phyloP scores from a whole-genome alignment of 53 echinoderm and acorn worm genomes.

The Zoroaster sp. region DNA sequence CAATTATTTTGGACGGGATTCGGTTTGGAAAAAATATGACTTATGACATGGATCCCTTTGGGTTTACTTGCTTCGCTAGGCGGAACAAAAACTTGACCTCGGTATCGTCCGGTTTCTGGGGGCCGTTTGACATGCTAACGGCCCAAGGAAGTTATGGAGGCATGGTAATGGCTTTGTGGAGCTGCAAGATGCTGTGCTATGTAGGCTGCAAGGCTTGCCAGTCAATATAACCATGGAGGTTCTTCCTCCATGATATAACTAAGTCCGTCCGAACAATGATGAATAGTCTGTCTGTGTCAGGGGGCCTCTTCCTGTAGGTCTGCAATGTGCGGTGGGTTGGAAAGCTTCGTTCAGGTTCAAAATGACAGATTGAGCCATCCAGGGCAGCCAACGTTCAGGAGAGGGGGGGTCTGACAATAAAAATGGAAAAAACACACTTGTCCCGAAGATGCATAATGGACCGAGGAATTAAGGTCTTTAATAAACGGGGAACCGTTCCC shows the following conservation, averaged over 20 bases:
- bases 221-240: not conserved
- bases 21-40: not conserved
- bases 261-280: not conserved
- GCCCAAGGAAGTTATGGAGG: not conserved
- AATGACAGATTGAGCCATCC: not conserved
- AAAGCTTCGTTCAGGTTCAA: not conserved
- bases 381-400: not conserved
- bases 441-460: not conserved
- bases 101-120: not conserved
- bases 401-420: not conserved
- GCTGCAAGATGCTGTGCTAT: not conserved
- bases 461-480: not conserved
- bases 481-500: not conserved
- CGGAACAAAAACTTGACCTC: not conserved
- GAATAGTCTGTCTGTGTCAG: not conserved
- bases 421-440: not conserved
- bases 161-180: not conserved
- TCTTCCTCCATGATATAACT: not conserved
- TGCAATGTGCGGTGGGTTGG: conserved; percentile 26
- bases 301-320: not conserved
- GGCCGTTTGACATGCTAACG: not conserved
- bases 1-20: not conserved
- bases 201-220: not conserved
- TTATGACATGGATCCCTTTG: not conserved
- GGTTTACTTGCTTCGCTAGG: not conserved